A percentile compares a stretch with the other conserved stretches of the same genome.
Conservation (phyloP, 2,797 vertebrate genomes). For the Knipowitschia caucasica region DNA sequence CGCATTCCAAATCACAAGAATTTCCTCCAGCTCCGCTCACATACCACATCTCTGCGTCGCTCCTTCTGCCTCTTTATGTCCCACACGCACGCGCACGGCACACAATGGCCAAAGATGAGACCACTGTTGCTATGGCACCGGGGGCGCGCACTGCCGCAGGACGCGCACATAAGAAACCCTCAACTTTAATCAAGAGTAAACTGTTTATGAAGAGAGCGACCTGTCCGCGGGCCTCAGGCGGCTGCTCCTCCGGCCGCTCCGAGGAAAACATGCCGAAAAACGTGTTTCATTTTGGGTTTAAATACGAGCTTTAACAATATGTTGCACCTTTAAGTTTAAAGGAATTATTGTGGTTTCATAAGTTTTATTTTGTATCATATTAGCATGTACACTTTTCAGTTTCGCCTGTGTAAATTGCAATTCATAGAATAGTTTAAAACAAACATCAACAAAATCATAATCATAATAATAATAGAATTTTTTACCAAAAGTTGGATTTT, state of each 20-base stretch:
- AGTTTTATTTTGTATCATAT: not conserved
- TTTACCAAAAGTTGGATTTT: not conserved
- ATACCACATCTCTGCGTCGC: constrained; percentile 45
- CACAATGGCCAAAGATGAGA: constrained; percentile 80
- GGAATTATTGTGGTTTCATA: not conserved
- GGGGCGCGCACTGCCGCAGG: constrained; percentile 37
- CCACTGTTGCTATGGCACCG: constrained; percentile 71
- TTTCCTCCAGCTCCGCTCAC: constrained; percentile 77
- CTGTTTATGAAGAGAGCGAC: not conserved
- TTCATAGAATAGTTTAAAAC: no score
- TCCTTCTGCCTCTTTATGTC: not conserved
- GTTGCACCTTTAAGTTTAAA: no score
- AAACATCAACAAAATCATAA: not conserved
- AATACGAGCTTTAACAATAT: no score
- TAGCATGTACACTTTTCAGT: not conserved
- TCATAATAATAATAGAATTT: not conserved
- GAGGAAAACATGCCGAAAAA: no score
- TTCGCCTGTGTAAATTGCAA: not conserved
- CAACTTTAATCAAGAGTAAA: not conserved
- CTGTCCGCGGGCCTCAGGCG: not conserved
- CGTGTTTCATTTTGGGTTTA: not conserved
- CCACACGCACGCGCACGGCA: constrained; percentile 35
- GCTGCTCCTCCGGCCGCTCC: no score
- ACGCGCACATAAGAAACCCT: constrained; percentile 39
- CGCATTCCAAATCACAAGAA: constrained; percentile 82